phyloP scores from a whole-genome alignment of 2,113 vertebrate genomes.

The Paradoxurus hermaphroditus region DNA sequence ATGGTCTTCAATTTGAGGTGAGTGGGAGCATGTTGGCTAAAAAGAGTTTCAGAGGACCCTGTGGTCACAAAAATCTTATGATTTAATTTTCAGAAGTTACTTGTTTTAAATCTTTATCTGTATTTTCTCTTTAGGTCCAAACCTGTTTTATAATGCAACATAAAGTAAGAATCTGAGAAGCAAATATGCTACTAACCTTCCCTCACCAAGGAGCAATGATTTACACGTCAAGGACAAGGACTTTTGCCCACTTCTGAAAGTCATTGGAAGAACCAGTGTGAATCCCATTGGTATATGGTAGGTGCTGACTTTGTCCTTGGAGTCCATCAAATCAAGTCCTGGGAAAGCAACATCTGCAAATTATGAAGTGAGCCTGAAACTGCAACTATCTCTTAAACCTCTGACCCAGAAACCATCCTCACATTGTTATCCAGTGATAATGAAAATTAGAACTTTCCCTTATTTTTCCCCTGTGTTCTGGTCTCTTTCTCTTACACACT shows the following conservation, averaged over 20 bases:
- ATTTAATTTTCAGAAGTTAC: neutral
- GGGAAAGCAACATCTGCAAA: neutral
- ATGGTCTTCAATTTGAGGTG: neutral
- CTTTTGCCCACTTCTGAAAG: neutral
- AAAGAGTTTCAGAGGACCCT: neutral
- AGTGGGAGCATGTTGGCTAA: fast-evolving
- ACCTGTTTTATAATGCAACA: neutral
- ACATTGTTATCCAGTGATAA: neutral
- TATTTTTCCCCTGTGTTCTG: neutral
- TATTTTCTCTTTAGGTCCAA: neutral
- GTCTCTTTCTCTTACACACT: neutral
- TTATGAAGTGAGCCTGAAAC: neutral
- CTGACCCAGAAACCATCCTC: neutral
- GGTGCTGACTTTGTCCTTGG: neutral
- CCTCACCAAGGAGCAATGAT: neutral
- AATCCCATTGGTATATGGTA: neutral
- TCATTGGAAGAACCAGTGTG: neutral
- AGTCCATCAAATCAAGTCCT: neutral
- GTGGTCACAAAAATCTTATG: neutral
- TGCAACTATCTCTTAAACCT: neutral
- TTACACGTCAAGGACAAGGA: neutral
- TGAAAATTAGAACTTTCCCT: neutral
- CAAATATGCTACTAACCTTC: neutral
- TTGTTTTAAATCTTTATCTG: neutral
- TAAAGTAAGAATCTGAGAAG: neutral